Conservation (phyloP, 2,888 invertebrate species). For the Conchocele bisecta region DNA sequence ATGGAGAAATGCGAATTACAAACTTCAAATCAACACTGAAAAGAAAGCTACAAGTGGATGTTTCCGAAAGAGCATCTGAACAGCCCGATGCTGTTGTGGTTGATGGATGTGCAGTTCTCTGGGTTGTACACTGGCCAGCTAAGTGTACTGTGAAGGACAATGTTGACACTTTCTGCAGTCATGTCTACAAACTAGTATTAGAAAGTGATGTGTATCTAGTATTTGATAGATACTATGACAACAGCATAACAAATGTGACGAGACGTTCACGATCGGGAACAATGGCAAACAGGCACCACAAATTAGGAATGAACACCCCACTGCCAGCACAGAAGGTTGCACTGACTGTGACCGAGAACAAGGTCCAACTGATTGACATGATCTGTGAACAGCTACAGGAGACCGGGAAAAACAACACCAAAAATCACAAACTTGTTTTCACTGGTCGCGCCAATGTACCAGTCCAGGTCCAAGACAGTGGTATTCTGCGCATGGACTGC, state of each 20-base stretch:
- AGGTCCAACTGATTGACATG: constrained; percentile 43
- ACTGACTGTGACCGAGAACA: constrained; percentile 48
- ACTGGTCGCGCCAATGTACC: not conserved
- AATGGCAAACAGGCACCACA: constrained; percentile 14
- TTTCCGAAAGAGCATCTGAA: not conserved
- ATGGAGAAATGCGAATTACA: constrained; percentile 40
- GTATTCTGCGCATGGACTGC: constrained; percentile 17
- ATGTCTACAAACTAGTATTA: not conserved
- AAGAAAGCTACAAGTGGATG: constrained; percentile 18
- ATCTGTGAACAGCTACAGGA: constrained; percentile 36
- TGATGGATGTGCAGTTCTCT: constrained; percentile 50
- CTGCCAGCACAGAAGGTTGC: constrained; percentile 43
- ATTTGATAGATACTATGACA: constrained; percentile 43
- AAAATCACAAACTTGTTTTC: not conserved
- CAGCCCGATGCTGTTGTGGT: constrained; percentile 23
- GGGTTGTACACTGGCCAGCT: constrained; percentile 43
- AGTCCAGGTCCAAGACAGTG: not conserved
- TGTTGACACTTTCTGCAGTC: constrained; percentile 24
- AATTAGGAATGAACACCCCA: constrained; percentile 22
- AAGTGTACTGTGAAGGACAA: constrained; percentile 36
- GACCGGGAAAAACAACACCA: too few species aligned
- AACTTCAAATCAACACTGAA: constrained; percentile 44
- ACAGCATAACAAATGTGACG: constrained; percentile 40
- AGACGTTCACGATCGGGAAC: constrained; percentile 15
- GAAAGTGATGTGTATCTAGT: constrained; percentile 14